Evolutionary conservation across 2,113 vertebrate species (phyloP), one percentile per base, ranked within the genome.

Genomic region (Ictidomys tridecemlineatus): DNA sequence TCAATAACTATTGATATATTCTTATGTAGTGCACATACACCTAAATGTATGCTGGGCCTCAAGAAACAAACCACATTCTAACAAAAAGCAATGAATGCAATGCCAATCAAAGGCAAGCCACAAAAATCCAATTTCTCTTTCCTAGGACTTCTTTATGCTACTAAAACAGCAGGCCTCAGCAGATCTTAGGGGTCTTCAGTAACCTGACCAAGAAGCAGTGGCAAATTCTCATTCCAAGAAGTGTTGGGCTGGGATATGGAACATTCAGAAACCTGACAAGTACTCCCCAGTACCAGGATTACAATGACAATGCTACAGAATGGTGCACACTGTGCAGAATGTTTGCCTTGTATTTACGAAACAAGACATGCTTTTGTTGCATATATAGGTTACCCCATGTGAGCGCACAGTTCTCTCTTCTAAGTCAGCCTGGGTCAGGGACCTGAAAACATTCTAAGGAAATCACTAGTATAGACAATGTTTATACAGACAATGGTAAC

Each of bases 311-410:
- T 3, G 28, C 7, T 61, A 32, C 10, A n/a, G 73, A 92, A 32
- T 13, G 34, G 91, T 14, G 45, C 3, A 5, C 5, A 45, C 16
- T 39, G 79, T 34, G 24, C 6, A n/a, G 67, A 90, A 91, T 11
- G 17, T 65, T 28, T 89, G 83, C 78, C 78, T 89, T 74, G 56
- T 67, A 37, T 69, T 96, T 37, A n/a, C 42, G 32, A 89, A 77
- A 97, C 42, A 80, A 77, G 58, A 76, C 53, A 30, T 39, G 39
- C 53, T 73, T 95, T 67, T 87, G 85, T 73, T 84, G 53, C 37
- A 70, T 13, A 48, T 13, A 65, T 4, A 53, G 20, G 17, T 17
- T 34, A 30, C 11, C 26, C 26, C 8, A 0, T 17, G 26, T 82
- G 67, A 53, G 34, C 86, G 34, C 58, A 30, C 58, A 30, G 48